phyloP scores from a whole-genome alignment of 2,797 vertebrate species.

The Darevskia nairensis region DNA sequence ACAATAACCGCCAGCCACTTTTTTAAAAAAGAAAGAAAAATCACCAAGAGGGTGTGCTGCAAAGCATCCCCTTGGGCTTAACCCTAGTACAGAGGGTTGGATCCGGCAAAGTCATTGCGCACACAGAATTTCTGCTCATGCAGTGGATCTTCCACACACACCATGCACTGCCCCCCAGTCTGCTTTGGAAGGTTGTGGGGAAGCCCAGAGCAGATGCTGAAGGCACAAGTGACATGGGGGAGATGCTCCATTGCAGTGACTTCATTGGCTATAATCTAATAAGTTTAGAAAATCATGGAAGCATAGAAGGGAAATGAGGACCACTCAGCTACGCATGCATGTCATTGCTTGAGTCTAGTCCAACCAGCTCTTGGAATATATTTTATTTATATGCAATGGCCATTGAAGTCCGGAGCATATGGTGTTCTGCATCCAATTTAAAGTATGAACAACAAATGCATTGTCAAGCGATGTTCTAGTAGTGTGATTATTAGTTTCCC shows the following conservation, averaged over 20 bases:
- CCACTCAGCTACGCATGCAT: no score
- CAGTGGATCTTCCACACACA: no score
- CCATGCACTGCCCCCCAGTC: no score
- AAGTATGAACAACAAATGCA: slow-evolving; percentile 40
- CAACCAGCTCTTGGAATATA: not conserved
- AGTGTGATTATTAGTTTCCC: not conserved
- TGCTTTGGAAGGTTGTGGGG: no score
- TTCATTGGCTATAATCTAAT: no score
- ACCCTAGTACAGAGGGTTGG: not conserved
- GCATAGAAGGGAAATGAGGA: not conserved
- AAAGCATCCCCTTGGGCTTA: not conserved
- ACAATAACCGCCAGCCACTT: no score
- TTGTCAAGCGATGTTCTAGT: slow-evolving; percentile 15
- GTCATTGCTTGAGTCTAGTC: not conserved
- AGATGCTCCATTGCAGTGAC: no score
- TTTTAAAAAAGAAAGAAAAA: not conserved
- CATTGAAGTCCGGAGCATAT: not conserved
- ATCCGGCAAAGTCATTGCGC: no score
- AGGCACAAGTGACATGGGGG: no score
- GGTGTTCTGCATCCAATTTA: slow-evolving; percentile 20
- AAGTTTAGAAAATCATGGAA: not conserved
- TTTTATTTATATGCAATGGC: not conserved
- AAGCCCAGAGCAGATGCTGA: no score
- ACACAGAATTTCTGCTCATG: no score
- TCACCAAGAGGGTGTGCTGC: not conserved